Percentiles rank a stretch among this genome's conserved stretches.
Conservation (phyloP, 2,113 vertebrate species). For the Siphamia tubifer region DNA sequence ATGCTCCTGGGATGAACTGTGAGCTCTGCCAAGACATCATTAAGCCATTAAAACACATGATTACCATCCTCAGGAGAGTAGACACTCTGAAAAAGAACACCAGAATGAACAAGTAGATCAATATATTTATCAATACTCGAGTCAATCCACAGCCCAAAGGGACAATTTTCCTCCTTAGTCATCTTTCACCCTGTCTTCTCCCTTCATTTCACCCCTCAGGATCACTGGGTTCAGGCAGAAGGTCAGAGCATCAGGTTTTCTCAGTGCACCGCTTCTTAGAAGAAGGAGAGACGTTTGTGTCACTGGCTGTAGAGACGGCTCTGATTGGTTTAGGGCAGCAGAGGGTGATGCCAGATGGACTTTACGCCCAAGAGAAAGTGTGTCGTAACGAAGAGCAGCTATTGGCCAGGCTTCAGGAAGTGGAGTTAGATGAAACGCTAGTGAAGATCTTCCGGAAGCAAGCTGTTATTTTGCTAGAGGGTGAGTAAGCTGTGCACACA, state of each 20-base stretch:
- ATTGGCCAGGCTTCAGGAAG: constrained; percentile 91
- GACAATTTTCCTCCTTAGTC: constrained; percentile 8
- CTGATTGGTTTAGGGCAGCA: constrained; percentile 95
- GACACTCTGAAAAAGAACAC: constrained; percentile 14
- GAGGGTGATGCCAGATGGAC: constrained; percentile 93
- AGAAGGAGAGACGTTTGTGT: constrained; percentile 90
- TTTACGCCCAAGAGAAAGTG: constrained; percentile 96
- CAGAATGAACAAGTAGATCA: constrained; percentile 44
- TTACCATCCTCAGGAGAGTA: constrained; percentile 37
- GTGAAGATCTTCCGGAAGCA: constrained; percentile 96
- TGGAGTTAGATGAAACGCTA: constrained; percentile 87
- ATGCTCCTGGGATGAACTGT: constrained; percentile 35
- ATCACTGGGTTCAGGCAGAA: constrained; percentile 80
- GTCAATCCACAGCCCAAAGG: constrained; percentile 11
- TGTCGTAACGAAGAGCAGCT: constrained; percentile 96
- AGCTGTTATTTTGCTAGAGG: constrained; percentile 93
- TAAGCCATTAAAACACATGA: constrained; percentile 60
- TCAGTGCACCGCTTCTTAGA: constrained; percentile 87
- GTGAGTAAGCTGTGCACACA: constrained; percentile 78
- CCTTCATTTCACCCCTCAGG: constrained; percentile 66
- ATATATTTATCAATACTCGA: constrained; percentile 50
- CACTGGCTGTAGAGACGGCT: constrained; percentile 90
- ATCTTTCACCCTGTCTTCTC: neutral
- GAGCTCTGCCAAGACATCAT: constrained; percentile 57
- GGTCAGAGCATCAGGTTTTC: constrained; percentile 83